These are phyloP conservation scores for Mobula hypostoma DNA, from an alignment of 2,113 vertebrate species.

Conservation along the genomic window DNA sequence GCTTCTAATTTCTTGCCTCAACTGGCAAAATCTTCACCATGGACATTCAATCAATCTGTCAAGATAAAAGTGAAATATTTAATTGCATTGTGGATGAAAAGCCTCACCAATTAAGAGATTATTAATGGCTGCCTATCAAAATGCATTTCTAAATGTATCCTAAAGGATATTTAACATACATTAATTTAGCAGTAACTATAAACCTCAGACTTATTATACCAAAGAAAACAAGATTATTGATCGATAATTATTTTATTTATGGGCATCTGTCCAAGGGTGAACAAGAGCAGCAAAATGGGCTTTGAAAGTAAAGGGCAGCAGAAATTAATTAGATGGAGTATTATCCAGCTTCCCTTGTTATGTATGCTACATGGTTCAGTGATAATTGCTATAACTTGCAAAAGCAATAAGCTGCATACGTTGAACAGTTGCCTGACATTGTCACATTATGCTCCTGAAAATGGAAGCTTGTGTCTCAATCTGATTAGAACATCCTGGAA, in stretches of 20 bases:
- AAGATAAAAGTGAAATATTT: background rate
- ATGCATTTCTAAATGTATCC: background rate
- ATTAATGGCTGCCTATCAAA: background rate
- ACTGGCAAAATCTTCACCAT: no score
- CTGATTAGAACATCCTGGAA: slow-evolving; percentile 18
- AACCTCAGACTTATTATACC: background rate
- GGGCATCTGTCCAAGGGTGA: background rate
- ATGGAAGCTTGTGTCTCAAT: slow-evolving; percentile 8
- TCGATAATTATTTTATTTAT: slow-evolving; percentile 18
- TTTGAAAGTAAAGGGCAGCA: slow-evolving; percentile 24
- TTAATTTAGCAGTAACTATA: background rate
- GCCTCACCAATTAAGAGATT: background rate
- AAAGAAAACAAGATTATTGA: slow-evolving; percentile 25
- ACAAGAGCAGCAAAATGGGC: background rate
- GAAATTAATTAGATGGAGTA: slow-evolving; percentile 21
- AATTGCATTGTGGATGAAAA: background rate
- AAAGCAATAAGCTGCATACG: background rate
- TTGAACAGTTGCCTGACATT: slow-evolving; percentile 14
- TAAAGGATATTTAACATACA: background rate
- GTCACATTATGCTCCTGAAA: slow-evolving; percentile 15
- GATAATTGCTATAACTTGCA: slow-evolving; percentile 19
- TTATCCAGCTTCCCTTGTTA: slow-evolving; percentile 29
- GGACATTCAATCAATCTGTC: no score
- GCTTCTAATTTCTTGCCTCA: no score
- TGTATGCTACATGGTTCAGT: background rate